Conservation (phyloP, 2,113 vertebrate genomes). For the Cichladusa arquata region DNA sequence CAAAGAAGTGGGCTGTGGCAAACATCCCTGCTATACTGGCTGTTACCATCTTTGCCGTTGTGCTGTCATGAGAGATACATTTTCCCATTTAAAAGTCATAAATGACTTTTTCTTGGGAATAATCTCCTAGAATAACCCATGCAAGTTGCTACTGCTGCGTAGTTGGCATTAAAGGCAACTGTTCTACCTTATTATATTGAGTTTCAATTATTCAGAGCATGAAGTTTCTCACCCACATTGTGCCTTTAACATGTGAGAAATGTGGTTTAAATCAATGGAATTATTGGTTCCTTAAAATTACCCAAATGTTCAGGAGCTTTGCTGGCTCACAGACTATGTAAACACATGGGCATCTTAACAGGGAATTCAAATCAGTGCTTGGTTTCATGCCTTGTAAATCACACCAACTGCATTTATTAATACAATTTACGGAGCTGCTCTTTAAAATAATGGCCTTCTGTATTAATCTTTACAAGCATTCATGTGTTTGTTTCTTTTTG, state of each 20-base stretch:
- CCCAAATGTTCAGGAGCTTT: not conserved
- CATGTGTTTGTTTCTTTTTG: not conserved
- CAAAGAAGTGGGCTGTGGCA: not conserved
- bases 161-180: not conserved
- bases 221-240: not conserved
- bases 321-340: not conserved
- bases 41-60: not conserved
- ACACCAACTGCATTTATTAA: not conserved
- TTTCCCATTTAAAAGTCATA: not conserved
- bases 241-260: not conserved
- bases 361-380: not conserved
- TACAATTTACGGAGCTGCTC: not conserved
- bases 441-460: not conserved
- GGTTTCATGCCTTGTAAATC: not conserved
- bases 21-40: not conserved
- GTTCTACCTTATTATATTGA: not conserved
- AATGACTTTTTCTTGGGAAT: not conserved
- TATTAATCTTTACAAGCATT: not conserved
- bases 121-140: not conserved
- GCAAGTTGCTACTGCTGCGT: not conserved
- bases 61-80: not conserved
- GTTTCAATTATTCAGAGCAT: not conserved
- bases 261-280: not conserved
- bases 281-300: not conserved
- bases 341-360: not conserved